Percentiles rank a stretch among this genome's conserved stretches.
Conservation (phyloP, 92 coral and sea anemone genomes). For the Hydrozoanthus gracilis region DNA sequence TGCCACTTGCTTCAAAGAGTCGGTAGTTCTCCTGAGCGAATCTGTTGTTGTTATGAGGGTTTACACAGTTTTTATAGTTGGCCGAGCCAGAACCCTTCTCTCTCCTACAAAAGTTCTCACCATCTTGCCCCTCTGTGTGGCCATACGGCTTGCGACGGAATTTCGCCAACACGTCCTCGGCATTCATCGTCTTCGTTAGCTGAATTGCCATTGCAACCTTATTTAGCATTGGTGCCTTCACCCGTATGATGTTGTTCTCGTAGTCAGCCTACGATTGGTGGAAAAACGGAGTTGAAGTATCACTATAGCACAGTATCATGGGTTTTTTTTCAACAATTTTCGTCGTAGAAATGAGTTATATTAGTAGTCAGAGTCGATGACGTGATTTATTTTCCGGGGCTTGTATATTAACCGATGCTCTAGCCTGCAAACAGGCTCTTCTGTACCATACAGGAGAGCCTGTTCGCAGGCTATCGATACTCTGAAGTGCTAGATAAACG, state of each 20-base stretch:
- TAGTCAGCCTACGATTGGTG: conserved; percentile 74
- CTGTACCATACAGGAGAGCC: no score
- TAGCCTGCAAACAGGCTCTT: no score
- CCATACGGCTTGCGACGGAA: conserved; percentile 77
- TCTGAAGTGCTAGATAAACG: no score
- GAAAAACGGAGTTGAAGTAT: no score
- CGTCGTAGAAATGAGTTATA: no score
- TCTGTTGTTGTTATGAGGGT: conserved; percentile 87
- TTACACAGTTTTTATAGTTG: conserved; percentile 75
- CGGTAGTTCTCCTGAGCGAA: conserved; percentile 87
- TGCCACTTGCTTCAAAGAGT: conserved; percentile 94
- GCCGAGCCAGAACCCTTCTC: conserved; percentile 20
- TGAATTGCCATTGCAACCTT: conserved; percentile 95
- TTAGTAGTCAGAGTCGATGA: no score
- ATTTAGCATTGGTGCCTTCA: conserved; percentile 92
- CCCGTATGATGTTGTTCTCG: conserved; percentile 94
- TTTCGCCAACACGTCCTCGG: conserved; percentile 90
- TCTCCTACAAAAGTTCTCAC: not conserved
- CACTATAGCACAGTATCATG: no score
- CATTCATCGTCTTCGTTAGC: conserved; percentile 78
- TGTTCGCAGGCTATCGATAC: no score
- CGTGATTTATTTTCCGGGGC: no score
- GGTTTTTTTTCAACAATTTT: no score
- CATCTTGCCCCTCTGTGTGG: conserved; percentile 25
- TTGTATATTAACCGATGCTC: no score